Base-by-base conservation (phyloP, 2,113 vertebrate species). In the Oncorhynchus keta region DNA sequence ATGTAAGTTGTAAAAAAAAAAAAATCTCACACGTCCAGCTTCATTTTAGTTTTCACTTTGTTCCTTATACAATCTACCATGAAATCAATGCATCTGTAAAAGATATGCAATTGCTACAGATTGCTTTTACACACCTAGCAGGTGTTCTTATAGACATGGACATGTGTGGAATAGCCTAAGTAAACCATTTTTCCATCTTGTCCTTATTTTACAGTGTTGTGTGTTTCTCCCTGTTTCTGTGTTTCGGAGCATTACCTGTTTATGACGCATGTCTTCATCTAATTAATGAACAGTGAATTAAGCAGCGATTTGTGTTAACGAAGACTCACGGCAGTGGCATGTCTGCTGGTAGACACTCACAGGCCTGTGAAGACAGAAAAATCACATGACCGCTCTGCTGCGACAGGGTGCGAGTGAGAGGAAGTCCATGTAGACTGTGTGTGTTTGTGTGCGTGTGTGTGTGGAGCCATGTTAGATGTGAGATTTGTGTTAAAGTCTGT, bases 251-350 rank as follows among this genome's bases (percentile, higher is more conserved):
- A 67, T 57, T 30, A 26, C 26, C 51, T 35, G 24, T 32, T 28
- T 48, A 71, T 48, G 32, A 68, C 80, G 0, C 4, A 13, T 16
- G 64, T 18, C 74, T 73, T 76, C 35, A 71, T 71, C 73, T 68
- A 64, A 84, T 88, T 88, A 86, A 89, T 89, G 83, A 76, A 73
- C 68, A 78, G 68, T 80, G 85, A 84, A 90, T 89, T 84, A 84
- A 87, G 79, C 76, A 84, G 74, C 81, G 83, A 85, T 87, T 81
- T 75, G 59, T 3, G 9, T 86, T 90, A 88, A 90, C 83, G 84
- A 88, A 86, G 83, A 86, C 82, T 76, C 80, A 62, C 78, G 69
- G 68, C 83, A 72, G 68, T 65, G 8, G 57, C 76, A 74, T 88
- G 70, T 67, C 77, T 81, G 78, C 69, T 69, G 88, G 77, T 57